These are phyloP conservation scores for Chydorus sphaericus DNA, from an alignment of 2,888 invertebrate genomes.

Conservation along the genomic window DNA sequence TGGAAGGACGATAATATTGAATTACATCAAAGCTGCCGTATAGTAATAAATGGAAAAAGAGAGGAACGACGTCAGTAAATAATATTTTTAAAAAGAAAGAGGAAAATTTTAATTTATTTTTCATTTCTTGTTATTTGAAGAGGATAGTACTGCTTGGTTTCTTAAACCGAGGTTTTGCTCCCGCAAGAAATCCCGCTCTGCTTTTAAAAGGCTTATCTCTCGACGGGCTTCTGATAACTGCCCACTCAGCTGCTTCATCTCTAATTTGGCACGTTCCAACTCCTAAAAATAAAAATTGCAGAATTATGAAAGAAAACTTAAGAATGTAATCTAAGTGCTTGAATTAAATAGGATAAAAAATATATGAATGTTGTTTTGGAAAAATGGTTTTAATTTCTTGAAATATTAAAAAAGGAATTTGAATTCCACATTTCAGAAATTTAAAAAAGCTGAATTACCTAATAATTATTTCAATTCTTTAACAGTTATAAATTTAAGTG, in stretches of 20 bases:
- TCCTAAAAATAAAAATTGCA: no score
- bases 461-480: no score
- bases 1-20: no score
- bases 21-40: no score
- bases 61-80: no score
- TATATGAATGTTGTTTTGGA: not conserved
- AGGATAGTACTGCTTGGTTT: constrained; percentile 6
- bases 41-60: no score
- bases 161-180: constrained; percentile 9
- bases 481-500: no score
- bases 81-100: no score
- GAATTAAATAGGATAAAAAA: not conserved
- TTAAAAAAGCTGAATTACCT: not conserved
- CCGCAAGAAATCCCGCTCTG: constrained; percentile 10
- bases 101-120: no score
- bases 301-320: no score
- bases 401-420: not conserved
- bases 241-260: constrained; percentile 3
- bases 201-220: constrained; percentile 11
- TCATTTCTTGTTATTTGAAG: no score
- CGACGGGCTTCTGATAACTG: constrained; percentile 10
- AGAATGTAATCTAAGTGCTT: no score
- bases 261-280: not conserved
- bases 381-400: not conserved
- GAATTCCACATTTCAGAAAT: not conserved